Conservation (phyloP, 2,888 invertebrate species). For the Lordiphosa andalusiaca region DNA sequence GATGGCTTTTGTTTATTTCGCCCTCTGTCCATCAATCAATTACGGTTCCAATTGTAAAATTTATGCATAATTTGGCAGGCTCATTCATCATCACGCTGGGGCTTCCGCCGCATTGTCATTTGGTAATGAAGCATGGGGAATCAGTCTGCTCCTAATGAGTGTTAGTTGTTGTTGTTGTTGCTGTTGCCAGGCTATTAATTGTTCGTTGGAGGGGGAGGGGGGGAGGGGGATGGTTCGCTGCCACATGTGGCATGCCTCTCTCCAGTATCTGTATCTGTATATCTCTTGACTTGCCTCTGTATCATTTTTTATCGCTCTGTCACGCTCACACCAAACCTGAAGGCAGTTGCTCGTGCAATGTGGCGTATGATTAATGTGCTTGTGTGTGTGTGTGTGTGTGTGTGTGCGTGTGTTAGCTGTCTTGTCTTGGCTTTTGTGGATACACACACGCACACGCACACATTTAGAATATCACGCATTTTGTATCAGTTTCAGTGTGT, state of each 20-base stretch:
- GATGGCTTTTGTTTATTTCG: too few species aligned
- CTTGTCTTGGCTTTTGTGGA: conserved; percentile 31
- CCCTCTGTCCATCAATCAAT: conserved; percentile 38
- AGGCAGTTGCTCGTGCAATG: conserved; percentile 45
- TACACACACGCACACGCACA: neutral
- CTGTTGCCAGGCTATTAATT: conserved; percentile 27
- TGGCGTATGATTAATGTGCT: conserved; percentile 67
- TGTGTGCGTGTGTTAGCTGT: conserved; percentile 7
- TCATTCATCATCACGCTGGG: conserved; percentile 28
- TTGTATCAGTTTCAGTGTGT: conserved; percentile 43
- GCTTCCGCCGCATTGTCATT: conserved; percentile 9
- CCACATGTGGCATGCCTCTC: conserved; percentile 6
- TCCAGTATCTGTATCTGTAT: conserved; percentile 1
- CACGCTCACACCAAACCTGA: conserved; percentile 35
- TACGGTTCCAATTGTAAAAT: conserved; percentile 44
- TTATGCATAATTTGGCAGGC: conserved; percentile 29
- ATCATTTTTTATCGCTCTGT: conserved; percentile 63
- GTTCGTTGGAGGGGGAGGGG: conserved; percentile 15
- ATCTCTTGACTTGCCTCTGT: neutral
- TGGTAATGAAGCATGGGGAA: conserved; percentile 29
- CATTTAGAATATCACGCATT: conserved; percentile 21
- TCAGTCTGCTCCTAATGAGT: conserved; percentile 24
- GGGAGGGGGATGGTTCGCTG: neutral
- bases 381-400: conserved; percentile 27
- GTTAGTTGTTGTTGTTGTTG: neutral